Conservation (phyloP, 2,888 invertebrate genomes). For the Eupithecia dodoneata region DNA sequence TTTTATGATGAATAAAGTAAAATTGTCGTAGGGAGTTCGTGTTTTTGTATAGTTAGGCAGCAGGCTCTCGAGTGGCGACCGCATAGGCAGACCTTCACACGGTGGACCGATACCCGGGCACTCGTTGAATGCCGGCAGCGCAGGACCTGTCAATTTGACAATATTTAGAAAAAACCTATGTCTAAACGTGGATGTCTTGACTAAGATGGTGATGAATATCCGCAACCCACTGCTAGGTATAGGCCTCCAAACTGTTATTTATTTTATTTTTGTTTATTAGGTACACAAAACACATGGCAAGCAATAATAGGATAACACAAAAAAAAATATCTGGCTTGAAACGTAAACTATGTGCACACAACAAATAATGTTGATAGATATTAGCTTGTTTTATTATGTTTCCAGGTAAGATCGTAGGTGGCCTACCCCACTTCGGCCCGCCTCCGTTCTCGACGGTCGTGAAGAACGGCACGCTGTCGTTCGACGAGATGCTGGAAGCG, state of each 20-base stretch:
- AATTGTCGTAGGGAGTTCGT: not conserved
- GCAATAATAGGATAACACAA: too few species aligned
- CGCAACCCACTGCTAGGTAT: too few species aligned
- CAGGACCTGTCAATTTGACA: not conserved
- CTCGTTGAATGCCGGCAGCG: not conserved
- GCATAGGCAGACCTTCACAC: not conserved
- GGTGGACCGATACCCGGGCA: not conserved
- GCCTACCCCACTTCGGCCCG: slow-evolving; percentile 86
- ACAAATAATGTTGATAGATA: too few species aligned
- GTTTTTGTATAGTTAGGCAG: not conserved
- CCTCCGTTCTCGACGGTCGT: slow-evolving; percentile 88
- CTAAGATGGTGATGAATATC: too few species aligned
- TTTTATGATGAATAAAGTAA: not conserved
- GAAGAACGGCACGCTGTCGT: slow-evolving; percentile 83
- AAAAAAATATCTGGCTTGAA: too few species aligned
- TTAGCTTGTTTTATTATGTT: not conserved
- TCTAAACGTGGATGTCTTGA: too few species aligned
- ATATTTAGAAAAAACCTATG: not conserved
- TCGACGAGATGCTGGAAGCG: slow-evolving; percentile 85
- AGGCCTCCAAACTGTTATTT: too few species aligned
- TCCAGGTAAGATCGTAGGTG: slow-evolving; percentile 85
- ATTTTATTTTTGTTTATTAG: too few species aligned
- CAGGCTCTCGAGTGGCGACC: not conserved
- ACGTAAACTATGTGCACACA: too few species aligned
- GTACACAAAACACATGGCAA: too few species aligned